Percentiles rank a stretch among this genome's conserved stretches.
phyloP scores from a whole-genome alignment of 2,888 invertebrate genomes.

The Heteromurus nitidus region DNA sequence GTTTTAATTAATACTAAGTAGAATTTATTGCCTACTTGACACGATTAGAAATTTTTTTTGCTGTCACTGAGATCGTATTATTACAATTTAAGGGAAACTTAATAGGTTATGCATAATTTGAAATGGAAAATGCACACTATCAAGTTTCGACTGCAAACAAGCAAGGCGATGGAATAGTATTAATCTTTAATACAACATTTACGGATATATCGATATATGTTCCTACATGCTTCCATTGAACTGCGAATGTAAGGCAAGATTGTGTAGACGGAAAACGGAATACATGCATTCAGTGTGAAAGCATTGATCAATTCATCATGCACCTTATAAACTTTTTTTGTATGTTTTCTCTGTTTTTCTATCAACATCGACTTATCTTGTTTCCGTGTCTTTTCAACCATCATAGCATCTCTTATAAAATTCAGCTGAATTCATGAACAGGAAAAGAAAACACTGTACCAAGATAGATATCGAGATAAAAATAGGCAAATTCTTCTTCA shows the following conservation, averaged over 20 bases:
- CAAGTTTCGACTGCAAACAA: too few species aligned
- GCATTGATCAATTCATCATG: too few species aligned
- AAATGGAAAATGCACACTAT: too few species aligned
- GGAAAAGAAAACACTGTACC: not conserved
- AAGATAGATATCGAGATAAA: constrained; percentile 18
- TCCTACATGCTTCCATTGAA: too few species aligned
- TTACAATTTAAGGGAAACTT: constrained; percentile 34
- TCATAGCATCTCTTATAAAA: too few species aligned
- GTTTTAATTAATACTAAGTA: constrained; percentile 36
- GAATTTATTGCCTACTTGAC: constrained; percentile 57
- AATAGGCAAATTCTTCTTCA: constrained; percentile 2
- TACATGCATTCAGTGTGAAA: too few species aligned
- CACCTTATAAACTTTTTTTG: too few species aligned
- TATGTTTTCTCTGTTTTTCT: not conserved
- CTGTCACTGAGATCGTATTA: not conserved
- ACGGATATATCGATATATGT: too few species aligned
- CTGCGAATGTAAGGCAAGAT: too few species aligned
- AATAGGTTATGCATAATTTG: not conserved
- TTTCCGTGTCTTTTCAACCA: not conserved
- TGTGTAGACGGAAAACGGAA: too few species aligned
- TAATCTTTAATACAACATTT: too few species aligned
- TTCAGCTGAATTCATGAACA: not conserved
- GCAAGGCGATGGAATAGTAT: not conserved
- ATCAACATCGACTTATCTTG: not conserved
- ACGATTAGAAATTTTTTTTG: constrained; percentile 15